Percentiles rank a stretch among this genome's conserved stretches.
These are phyloP conservation scores for Tenthredo notha DNA, from an alignment of 2,888 invertebrate genomes.

Conservation along the genomic window DNA sequence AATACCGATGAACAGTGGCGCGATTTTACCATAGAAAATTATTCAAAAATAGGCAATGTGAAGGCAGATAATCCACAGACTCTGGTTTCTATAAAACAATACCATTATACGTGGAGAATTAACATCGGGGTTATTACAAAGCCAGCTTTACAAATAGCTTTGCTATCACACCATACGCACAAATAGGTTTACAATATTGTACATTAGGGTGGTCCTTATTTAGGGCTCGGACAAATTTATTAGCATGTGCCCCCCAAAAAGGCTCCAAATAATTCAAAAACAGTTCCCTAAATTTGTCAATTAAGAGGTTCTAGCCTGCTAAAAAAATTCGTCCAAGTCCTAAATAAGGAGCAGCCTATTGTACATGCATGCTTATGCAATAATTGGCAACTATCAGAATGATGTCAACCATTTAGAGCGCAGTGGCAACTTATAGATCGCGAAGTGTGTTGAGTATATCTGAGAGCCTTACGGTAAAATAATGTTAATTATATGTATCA, in stretches of 20 bases:
- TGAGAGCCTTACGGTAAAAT: background rate
- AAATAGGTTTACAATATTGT: background rate
- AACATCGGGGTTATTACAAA: background rate
- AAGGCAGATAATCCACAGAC: background rate
- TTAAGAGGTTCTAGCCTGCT: too few relatives aligned
- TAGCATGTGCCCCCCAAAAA: too few relatives aligned
- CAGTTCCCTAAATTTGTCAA: too few relatives aligned
- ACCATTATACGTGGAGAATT: background rate
- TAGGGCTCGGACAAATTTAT: too few relatives aligned
- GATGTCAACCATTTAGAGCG: background rate
- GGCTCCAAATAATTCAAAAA: too few relatives aligned
- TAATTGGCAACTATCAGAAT: background rate
- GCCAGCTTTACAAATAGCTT: background rate
- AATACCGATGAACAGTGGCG: background rate
- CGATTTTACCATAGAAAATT: slow-evolving; percentile 1
- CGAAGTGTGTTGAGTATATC: background rate
- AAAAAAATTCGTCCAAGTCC: too few relatives aligned
- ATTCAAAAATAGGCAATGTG: background rate
- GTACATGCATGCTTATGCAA: background rate
- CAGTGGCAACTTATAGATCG: background rate
- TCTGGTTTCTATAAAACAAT: background rate
- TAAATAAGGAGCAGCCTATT: too few relatives aligned
- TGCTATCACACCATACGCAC: background rate
- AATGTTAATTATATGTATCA: slow-evolving; percentile 27
- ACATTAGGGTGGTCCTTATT: background rate